phyloP scores from a whole-genome alignment of 1,140 invertebrate species.

The Nasonia giraulti region DNA sequence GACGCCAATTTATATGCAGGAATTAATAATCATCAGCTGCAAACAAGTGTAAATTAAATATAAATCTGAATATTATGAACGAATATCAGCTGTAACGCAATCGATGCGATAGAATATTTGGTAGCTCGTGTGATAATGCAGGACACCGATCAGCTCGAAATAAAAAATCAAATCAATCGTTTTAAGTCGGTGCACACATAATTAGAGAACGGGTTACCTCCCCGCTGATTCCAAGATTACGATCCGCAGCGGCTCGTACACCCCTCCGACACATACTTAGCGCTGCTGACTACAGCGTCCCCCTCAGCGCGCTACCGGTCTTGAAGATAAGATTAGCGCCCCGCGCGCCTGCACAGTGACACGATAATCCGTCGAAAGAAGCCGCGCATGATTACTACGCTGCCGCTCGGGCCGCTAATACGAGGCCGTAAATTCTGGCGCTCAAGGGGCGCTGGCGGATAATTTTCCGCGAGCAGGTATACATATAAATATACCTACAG shows the following conservation, averaged over 20 bases:
- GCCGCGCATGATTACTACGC: slow-evolving; percentile 25
- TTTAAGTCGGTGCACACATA: slow-evolving; percentile 10
- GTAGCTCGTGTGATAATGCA: too few relatives aligned
- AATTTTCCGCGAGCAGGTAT: slow-evolving; percentile 28
- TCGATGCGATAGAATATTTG: too few relatives aligned
- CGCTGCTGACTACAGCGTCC: neutral
- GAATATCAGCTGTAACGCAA: too few relatives aligned
- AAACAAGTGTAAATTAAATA: too few relatives aligned
- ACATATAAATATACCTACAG: neutral
- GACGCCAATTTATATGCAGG: neutral
- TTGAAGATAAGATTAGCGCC: slow-evolving; percentile 45
- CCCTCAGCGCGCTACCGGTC: slow-evolving; percentile 1
- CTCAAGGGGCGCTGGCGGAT: neutral
- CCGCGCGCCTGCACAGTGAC: neutral
- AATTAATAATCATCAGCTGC: too few relatives aligned
- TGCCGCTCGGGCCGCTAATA: slow-evolving; percentile 25
- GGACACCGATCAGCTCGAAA: too few relatives aligned
- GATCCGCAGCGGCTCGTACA: neutral
- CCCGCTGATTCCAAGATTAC: slow-evolving; percentile 27
- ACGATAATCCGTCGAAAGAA: slow-evolving; percentile 45
- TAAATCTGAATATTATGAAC: too few relatives aligned
- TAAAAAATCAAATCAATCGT: too few relatives aligned
- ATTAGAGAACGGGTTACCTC: neutral
- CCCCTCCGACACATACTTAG: slow-evolving; percentile 12
- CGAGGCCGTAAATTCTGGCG: slow-evolving; percentile 21